Percentiles rank a stretch among this genome's conserved stretches.
Evolutionary conservation across 1,140 invertebrate species (phyloP).

Genomic region (Magallana ariakensis): DNA sequence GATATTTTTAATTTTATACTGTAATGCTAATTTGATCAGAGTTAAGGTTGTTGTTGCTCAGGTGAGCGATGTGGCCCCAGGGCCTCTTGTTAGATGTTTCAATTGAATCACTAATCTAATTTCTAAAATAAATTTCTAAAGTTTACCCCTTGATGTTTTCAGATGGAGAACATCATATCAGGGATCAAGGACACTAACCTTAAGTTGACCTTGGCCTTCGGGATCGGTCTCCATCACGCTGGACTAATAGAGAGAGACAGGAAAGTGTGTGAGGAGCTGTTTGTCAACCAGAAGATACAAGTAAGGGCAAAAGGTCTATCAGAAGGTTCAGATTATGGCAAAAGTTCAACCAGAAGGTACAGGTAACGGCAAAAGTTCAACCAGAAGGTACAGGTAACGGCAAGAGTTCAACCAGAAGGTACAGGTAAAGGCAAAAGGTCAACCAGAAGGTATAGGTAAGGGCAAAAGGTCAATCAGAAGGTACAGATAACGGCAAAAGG

Average conservation of each 20-base stretch:
- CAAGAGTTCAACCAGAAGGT: neutral
- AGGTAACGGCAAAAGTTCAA: slow-evolving; percentile 83
- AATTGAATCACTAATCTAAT: too few species aligned
- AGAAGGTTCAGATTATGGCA: too few species aligned
- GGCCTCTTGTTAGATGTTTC: too few species aligned
- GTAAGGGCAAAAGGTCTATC: slow-evolving; percentile 77
- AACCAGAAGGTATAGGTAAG: too few species aligned
- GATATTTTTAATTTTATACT: too few species aligned
- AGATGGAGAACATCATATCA: slow-evolving; percentile 82
- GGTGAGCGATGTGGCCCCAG: too few species aligned
- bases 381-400: slow-evolving; percentile 94
- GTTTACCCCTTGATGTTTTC: slow-evolving; percentile 63
- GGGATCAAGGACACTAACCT: slow-evolving; percentile 92
- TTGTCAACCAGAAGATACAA: slow-evolving; percentile 98
- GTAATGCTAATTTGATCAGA: too few species aligned
- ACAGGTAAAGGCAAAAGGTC: too few species aligned
- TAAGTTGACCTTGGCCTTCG: slow-evolving; percentile 96
- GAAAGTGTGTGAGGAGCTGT: slow-evolving; percentile 95
- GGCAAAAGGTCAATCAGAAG: slow-evolving; percentile 89
- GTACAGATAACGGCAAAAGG: slow-evolving; percentile 83
- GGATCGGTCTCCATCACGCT: slow-evolving; percentile 99
- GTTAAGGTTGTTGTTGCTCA: too few species aligned
- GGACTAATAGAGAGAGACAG: slow-evolving; percentile 95
- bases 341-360: too few species aligned
- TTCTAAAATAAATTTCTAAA: too few species aligned